Conservation (phyloP, 2,888 invertebrate genomes). For the Drosophila limbata region DNA sequence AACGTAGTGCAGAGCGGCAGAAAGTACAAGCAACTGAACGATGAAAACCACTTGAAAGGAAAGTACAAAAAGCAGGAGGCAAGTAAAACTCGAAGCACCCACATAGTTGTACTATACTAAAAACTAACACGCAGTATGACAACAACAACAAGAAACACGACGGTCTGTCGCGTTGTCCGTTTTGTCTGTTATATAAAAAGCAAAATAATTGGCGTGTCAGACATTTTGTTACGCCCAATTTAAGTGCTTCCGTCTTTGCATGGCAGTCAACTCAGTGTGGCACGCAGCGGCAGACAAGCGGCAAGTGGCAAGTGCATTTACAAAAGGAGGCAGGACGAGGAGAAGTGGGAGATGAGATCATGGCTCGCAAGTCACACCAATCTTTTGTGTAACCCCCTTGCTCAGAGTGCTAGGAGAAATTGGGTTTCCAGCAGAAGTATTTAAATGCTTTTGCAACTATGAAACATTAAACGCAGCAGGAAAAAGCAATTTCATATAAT, state of each 20-base stretch:
- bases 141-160: slow-evolving; percentile 21
- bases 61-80: slow-evolving; percentile 36
- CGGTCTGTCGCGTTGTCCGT: slow-evolving; percentile 13
- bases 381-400: background rate
- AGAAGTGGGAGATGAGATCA: slow-evolving; percentile 9
- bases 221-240: slow-evolving; percentile 80
- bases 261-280: slow-evolving; percentile 32
- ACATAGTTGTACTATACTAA: slow-evolving; percentile 44
- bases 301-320: slow-evolving; percentile 54
- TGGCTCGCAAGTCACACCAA: slow-evolving; percentile 51
- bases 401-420: slow-evolving; percentile 21
- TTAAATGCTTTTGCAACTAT: slow-evolving; percentile 33
- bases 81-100: slow-evolving; percentile 37
- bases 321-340: slow-evolving; percentile 13
- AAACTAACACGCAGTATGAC: slow-evolving; percentile 70
- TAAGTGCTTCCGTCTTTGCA: slow-evolving; percentile 72
- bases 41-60: slow-evolving; percentile 69
- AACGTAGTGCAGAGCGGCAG: slow-evolving; percentile 42
- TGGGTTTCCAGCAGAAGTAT: slow-evolving; percentile 28
- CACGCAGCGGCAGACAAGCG: slow-evolving; percentile 39
- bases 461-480: slow-evolving; percentile 27
- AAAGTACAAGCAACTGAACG: slow-evolving; percentile 52
- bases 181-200: slow-evolving; percentile 65
- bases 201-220: slow-evolving; percentile 80
- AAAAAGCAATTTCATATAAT: slow-evolving; percentile 10